Conservation (phyloP, 2,888 invertebrate species). For the Temnothorax unifasciatus region DNA sequence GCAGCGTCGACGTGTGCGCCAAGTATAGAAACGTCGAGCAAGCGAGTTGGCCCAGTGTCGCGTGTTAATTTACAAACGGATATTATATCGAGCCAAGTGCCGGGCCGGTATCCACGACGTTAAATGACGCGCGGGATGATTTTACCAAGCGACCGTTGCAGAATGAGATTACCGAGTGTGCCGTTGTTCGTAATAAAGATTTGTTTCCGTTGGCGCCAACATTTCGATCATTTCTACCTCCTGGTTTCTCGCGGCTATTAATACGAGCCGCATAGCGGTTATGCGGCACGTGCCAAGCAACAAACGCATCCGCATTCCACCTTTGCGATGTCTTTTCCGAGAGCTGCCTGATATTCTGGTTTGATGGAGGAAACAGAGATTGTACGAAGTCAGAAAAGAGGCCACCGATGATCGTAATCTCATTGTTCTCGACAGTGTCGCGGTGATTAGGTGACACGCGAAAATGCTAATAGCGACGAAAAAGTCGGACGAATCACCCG, state of each 20-base stretch:
- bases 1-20: slow-evolving; percentile 78
- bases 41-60: slow-evolving; percentile 80
- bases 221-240: slow-evolving; percentile 46
- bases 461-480: slow-evolving; percentile 53
- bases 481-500: slow-evolving; percentile 52
- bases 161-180: slow-evolving; percentile 35
- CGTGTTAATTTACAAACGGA: slow-evolving; percentile 71
- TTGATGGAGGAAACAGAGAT: neutral
- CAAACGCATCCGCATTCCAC: slow-evolving; percentile 34
- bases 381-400: neutral
- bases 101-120: neutral
- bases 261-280: neutral
- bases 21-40: slow-evolving; percentile 80
- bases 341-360: neutral
- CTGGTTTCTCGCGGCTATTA: slow-evolving; percentile 45
- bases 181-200: slow-evolving; percentile 47
- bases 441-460: slow-evolving; percentile 38
- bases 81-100: slow-evolving; percentile 41
- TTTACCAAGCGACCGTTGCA: slow-evolving; percentile 45
- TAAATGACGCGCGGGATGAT: slow-evolving; percentile 50
- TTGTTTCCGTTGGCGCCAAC: slow-evolving; percentile 53
- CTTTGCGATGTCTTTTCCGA: neutral
- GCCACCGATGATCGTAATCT: neutral
- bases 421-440: slow-evolving; percentile 6
- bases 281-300: slow-evolving; percentile 20